Evolutionary conservation across 2,113 vertebrate species (phyloP), one percentile per base, ranked within the genome.

Genomic region (Pitta sordida): DNA sequence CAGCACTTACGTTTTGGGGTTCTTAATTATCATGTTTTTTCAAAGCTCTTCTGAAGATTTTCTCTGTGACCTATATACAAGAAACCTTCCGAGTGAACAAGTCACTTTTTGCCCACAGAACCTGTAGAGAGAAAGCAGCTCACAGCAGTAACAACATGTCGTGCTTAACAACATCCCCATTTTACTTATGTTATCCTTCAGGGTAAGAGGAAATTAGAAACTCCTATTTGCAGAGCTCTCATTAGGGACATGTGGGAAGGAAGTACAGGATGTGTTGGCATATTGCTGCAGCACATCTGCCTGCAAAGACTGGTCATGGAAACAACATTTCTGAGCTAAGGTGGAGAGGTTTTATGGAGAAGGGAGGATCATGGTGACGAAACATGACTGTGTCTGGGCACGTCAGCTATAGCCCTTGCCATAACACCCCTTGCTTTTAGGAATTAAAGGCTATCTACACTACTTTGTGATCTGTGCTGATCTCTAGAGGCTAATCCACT

Each of bases 261-360:
- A 67, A 85, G 23, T 44, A 34, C 23, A 76, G 41, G 56, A 77
- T n/a, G 27, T 60, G 85, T 34, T 30, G 49, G 56, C 24, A 10
- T 16, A 84, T 32, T 56, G 29, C 71, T n/a, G 59, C 59, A 81
- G 60, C 32, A 83, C 34, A 65, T 94, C 62, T 44, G 71, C 83
- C 70, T 1, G 1, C 59, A n/a, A 60, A 87, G 19, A 32, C 1
- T 58, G 78, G 29, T 10, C 0, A 0, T 37, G 20, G 41, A 24
- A 19, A 65, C 15, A 36, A 48, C 0, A 0, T 36, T 82, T 67
- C 73, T 1, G 0, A 32, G 13, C 29, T 56, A 49, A 82, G 37
- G 39, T 36, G 52, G 26, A 53, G n/a, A 21, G 22, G 19, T 44
- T 87, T 65, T 21, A 82, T 6, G 9, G 62, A 84, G 58, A 48